Evolutionary conservation across 2,797 vertebrate genomes (phyloP).

Genomic region (Phylloscopus collybita): DNA sequence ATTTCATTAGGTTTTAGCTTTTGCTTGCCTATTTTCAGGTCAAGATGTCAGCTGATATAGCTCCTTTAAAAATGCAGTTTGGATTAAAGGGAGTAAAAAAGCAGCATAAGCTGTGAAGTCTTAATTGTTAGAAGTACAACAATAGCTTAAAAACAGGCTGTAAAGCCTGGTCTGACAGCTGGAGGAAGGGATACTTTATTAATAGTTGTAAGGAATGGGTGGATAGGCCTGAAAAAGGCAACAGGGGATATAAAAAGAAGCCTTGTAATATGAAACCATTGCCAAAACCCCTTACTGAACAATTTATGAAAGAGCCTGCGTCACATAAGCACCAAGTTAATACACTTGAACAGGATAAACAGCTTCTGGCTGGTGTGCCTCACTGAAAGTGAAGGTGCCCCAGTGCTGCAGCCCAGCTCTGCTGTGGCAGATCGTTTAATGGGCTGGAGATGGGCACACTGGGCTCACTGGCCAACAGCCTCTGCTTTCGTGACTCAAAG

Average conservation of each 20-base stretch:
- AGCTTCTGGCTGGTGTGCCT: background rate
- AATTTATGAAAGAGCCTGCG: background rate
- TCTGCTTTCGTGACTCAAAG: background rate
- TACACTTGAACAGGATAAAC: fast-evolving
- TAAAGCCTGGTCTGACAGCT: slow-evolving; percentile 21
- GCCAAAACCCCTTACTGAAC: background rate
- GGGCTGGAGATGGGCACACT: background rate
- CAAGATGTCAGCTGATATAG: background rate
- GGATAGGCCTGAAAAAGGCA: slow-evolving; percentile 1
- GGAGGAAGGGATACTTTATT: slow-evolving; percentile 53
- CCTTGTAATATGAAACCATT: background rate
- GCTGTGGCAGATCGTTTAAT: background rate
- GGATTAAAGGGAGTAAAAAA: background rate
- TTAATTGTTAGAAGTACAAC: slow-evolving; percentile 37
- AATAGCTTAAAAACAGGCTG: slow-evolving; percentile 35
- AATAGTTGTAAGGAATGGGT: slow-evolving; percentile 15
- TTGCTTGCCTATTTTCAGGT: slow-evolving; percentile 24
- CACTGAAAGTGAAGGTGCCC: background rate
- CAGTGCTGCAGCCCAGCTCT: background rate
- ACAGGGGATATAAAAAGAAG: background rate
- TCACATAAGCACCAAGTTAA: background rate
- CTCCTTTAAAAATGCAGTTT: slow-evolving; percentile 24
- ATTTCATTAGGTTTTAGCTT: background rate
- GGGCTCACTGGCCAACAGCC: background rate
- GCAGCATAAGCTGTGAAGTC: background rate